Percentiles rank a stretch among this genome's conserved stretches.
These are phyloP conservation scores for Myiozetetes cayanensis DNA, from an alignment of 2,113 vertebrate genomes.

Conservation along the genomic window DNA sequence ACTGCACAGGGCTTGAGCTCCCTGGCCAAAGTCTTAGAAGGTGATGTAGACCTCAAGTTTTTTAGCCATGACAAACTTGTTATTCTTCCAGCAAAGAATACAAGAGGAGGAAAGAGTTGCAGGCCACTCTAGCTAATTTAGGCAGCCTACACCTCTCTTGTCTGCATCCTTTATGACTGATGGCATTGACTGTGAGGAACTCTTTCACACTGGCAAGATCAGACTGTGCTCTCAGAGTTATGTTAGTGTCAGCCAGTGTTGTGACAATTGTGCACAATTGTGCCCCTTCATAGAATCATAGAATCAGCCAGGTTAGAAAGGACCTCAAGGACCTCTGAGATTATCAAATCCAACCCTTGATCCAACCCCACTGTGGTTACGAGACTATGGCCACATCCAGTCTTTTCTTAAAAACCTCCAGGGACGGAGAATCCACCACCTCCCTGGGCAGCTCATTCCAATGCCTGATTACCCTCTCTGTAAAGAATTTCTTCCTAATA, in stretches of 20 bases:
- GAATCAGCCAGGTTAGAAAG: no score
- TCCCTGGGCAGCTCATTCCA: no score
- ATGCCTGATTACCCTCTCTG: no score
- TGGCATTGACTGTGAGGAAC: background rate
- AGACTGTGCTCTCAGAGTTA: background rate
- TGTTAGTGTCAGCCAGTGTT: background rate
- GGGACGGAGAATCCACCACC: no score
- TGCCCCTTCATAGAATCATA: background rate
- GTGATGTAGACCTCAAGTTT: fast-evolving
- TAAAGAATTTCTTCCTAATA: no score
- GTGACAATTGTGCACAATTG: no score
- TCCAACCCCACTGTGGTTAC: no score
- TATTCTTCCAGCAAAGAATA: background rate
- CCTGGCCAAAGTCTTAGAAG: background rate
- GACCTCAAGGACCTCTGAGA: no score
- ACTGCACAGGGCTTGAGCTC: background rate
- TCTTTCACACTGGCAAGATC: background rate
- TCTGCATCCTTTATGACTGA: background rate
- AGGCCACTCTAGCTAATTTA: background rate
- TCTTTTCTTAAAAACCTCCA: no score
- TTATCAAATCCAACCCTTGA: no score
- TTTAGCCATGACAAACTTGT: fast-evolving
- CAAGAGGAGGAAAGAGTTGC: background rate
- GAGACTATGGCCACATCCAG: no score
- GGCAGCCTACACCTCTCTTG: background rate